Evolutionary conservation across 1,140 invertebrate species (phyloP), one percentile per base, ranked within the genome.

Genomic region (Bombus superbus): DNA sequence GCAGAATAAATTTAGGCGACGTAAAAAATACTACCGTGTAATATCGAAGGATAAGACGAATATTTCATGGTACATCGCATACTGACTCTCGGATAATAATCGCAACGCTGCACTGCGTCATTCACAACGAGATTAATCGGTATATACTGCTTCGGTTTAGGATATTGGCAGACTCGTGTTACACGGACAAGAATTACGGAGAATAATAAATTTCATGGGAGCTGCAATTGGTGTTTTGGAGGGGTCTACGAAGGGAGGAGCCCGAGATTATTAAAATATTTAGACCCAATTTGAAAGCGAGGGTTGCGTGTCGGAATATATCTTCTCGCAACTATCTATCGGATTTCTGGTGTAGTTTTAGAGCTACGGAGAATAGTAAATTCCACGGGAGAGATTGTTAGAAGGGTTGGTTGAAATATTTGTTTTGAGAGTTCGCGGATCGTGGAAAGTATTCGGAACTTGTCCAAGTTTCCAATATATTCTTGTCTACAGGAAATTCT

Each of bases 101-200:
- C 47, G 5, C 18, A 53, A 53, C 10, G 59, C 3, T 28, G 4
- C n/a, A 28, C n/a, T 28, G 2, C 59, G 59, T 62, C 59, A 62
- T 28, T 62, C 11, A 4, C 59, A n/a, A n/a, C 59, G 28, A 62
- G 82, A 92, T 93, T 94, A 94, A 94, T 94, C 94, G 91, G 92
- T 92, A 75, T 92, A 75, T 73, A 72, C 38, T 22, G 32, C 72
- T 69, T 44, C 15, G 11, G 28, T 22, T 72, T 57, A 15, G 9
- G 47, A 9, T 35, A 69, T 71, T 10, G n/a, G 35, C 8, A 25
- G 10, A 2, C 42, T 28, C 32, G 18, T 6, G n/a, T 9, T 77
- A 57, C 53, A 64, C 35, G 59, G 57, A 11, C 44, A 35, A 74
- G 74, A 82, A 83, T 79, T 80, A 80, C 69, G 32, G 78, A 11